phyloP scores from a whole-genome alignment of 2,113 vertebrate genomes.

The Apaloderma vittatum region DNA sequence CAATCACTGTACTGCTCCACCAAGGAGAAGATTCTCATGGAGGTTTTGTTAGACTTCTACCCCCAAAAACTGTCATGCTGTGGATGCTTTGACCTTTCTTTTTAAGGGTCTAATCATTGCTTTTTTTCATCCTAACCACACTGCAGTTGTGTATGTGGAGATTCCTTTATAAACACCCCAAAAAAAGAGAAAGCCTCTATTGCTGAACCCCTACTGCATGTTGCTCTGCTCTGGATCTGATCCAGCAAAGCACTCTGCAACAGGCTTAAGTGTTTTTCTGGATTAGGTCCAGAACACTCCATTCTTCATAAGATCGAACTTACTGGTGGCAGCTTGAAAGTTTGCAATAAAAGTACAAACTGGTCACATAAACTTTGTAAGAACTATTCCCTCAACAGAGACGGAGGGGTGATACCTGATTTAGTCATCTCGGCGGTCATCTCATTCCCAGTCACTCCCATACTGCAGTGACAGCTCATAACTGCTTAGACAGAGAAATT shows the following conservation, averaged over 20 bases:
- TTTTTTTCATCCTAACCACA: not conserved
- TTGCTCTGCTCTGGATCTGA: not conserved
- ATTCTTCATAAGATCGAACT: slow-evolving; percentile 53
- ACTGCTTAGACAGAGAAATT: not conserved
- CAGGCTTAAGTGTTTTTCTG: slow-evolving; percentile 60
- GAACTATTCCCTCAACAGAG: not conserved
- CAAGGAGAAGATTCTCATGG: not conserved
- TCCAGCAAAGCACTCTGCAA: slow-evolving; percentile 64
- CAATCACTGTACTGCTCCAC: not conserved
- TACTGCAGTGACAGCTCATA: not conserved
- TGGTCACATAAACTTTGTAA: slow-evolving; percentile 22
- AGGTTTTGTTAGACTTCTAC: not conserved
- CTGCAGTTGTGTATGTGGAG: not conserved
- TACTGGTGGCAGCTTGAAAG: slow-evolving; percentile 39
- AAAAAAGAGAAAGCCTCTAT: not conserved
- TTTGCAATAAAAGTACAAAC: slow-evolving; percentile 46
- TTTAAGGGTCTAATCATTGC: not conserved
- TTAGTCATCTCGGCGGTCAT: not conserved
- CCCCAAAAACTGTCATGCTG: not conserved
- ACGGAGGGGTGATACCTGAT: slow-evolving; percentile 22
- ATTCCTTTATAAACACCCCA: not conserved
- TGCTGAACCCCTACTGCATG: not conserved
- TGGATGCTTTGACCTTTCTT: not conserved
- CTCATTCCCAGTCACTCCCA: not conserved
- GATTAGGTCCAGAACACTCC: slow-evolving; percentile 53